These are phyloP conservation scores for Rhadina sibilatrix DNA, from an alignment of 2,113 vertebrate species.

Conservation along the genomic window DNA sequence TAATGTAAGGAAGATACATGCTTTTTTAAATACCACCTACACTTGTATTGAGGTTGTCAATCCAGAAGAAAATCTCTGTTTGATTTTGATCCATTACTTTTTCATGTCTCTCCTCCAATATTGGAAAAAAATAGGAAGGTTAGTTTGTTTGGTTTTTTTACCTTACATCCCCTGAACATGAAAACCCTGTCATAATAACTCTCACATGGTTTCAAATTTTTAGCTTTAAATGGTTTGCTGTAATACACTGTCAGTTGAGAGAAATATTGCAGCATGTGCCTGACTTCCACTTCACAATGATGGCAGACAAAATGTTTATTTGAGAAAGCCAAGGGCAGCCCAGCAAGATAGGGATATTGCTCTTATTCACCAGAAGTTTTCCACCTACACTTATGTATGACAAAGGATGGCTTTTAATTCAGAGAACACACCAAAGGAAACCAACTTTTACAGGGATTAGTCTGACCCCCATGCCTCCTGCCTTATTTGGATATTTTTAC, in stretches of 20 bases:
- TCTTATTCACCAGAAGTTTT: not conserved
- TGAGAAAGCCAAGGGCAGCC: not conserved
- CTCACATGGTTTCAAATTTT: not conserved
- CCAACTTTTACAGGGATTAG: not conserved
- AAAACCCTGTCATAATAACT: not conserved
- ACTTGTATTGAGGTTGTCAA: not conserved
- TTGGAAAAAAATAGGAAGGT: not conserved
- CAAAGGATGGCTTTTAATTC: not conserved
- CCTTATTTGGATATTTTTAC: slow-evolving; percentile 10
- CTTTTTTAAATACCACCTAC: not conserved
- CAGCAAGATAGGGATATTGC: not conserved
- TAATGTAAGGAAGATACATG: not conserved
- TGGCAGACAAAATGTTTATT: not conserved
- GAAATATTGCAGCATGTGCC: not conserved
- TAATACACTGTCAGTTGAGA: not conserved
- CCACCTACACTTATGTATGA: not conserved
- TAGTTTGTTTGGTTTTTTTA: not conserved
- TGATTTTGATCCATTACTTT: not conserved
- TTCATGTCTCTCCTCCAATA: not conserved
- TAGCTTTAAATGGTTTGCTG: not conserved
- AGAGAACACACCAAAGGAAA: not conserved
- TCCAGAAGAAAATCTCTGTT: not conserved
- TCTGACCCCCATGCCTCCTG: not conserved
- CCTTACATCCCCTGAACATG: not conserved
- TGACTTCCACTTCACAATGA: not conserved